Base-by-base conservation (phyloP, 2,888 invertebrate genomes). In the Zele albiditarsus region DNA sequence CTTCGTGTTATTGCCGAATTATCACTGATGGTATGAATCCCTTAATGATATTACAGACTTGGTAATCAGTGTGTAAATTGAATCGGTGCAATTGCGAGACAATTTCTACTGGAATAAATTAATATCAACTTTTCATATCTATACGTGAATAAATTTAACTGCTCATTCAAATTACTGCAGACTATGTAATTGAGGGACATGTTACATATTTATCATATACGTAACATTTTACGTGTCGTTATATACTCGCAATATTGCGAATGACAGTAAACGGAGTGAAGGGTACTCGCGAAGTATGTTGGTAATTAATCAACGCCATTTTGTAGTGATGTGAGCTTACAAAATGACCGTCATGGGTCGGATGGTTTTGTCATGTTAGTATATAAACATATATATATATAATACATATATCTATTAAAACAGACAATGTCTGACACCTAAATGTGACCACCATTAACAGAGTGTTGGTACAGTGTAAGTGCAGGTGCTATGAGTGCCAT, bases 311-410 rank as follows among this genome's bases (percentile, higher is more conserved):
- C 70, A 70, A 70, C 57, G 70, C 42, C 60, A 70, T 70, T 70
- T 70, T 70, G 70, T 70, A 42, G 70, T 70, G 70, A 70, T 70
- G 70, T 70, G 70, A 33, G 70, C 60, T 23, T 53, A 70, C 60
- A 60, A 70, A 70, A 70, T 53, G 58, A 70, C 70, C 57, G 38
- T 38, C 58, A 58, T 70, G 70, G 68, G 68, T 49, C 68, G 31
- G 8, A 20, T 53, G 53, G 20, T 53, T 53, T n/a, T 53, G 53
- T 53, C 53, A 20, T 53, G 53, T 53, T 53, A 53, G 20, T 53
- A 8, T 20, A 23, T 53, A 20, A n/a, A 46, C 6, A 23, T 53
- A 53, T 6, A 53, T 20, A 20, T 20, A 53, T 38, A 23, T 53
- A n/a, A 3, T 3, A 4, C 16, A 46, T 20, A 53, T 53, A 53